A percentile compares a stretch with the other conserved stretches of the same genome.
Evolutionary conservation across 2,113 vertebrate genomes (phyloP).

Genomic region (Gopherus flavomarginatus): DNA sequence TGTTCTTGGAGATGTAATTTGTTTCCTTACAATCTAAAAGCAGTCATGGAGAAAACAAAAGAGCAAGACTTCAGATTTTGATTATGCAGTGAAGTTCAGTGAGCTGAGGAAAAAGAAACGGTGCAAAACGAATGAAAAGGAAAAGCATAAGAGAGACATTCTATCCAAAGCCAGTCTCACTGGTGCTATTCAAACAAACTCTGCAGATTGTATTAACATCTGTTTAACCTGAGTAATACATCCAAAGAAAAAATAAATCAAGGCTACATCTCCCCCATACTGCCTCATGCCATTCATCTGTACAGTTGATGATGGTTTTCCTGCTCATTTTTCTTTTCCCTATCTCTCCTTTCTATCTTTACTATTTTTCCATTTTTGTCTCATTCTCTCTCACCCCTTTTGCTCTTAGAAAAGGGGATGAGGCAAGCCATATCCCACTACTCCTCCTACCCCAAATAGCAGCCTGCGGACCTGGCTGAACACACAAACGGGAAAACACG

Average conservation of each 20-base stretch:
- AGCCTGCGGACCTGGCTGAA: neutral
- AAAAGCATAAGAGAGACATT: neutral
- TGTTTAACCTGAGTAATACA: neutral
- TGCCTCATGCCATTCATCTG: neutral
- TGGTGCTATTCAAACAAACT: neutral
- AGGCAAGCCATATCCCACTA: neutral
- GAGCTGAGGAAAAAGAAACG: neutral
- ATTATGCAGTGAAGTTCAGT: neutral
- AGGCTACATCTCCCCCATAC: neutral
- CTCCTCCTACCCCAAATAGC: neutral
- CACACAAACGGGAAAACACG: neutral
- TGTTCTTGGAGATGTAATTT: neutral
- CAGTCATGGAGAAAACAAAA: slow-evolving; percentile 29
- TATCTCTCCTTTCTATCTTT: neutral
- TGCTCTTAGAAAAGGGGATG: neutral
- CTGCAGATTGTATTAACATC: neutral
- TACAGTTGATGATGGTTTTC: neutral
- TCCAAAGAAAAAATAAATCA: neutral
- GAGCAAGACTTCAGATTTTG: neutral
- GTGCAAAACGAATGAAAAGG: neutral
- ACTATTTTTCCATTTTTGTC: neutral
- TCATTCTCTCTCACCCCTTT: neutral
- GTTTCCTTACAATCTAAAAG: neutral
- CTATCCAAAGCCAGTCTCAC: neutral
- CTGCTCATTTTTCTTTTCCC: neutral